Conservation (phyloP, 2,888 invertebrate genomes). For the Chymomyza amoena region DNA sequence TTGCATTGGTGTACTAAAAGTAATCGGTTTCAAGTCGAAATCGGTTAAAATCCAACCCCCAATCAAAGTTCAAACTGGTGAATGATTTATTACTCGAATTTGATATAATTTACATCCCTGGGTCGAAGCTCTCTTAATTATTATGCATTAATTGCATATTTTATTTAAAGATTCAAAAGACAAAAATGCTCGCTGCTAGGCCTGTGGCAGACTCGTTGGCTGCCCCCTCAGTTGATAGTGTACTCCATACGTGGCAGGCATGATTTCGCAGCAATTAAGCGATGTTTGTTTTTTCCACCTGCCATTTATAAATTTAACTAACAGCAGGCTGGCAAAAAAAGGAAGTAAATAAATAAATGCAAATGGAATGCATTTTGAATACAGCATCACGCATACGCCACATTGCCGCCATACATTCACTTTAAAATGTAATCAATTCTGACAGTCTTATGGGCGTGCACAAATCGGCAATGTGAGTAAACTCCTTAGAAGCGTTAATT, state of each 20-base stretch:
- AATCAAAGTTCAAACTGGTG: too few relatives aligned
- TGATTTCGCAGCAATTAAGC: slow-evolving; percentile 60
- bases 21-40: too few relatives aligned
- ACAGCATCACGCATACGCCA: not conserved
- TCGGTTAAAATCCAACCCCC: too few relatives aligned
- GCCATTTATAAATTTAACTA: slow-evolving; percentile 8
- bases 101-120: not conserved
- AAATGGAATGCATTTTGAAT: not conserved
- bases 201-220: slow-evolving; percentile 12
- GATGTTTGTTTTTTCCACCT: slow-evolving; percentile 37
- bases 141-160: not conserved
- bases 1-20: too few relatives aligned
- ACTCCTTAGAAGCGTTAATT: slow-evolving; percentile 29
- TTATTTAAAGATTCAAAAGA: slow-evolving; percentile 25
- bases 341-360: not conserved
- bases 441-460: not conserved
- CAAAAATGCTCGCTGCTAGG: slow-evolving; percentile 17
- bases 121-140: not conserved
- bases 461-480: slow-evolving; percentile 15
- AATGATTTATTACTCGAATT: too few relatives aligned
- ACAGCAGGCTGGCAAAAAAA: not conserved
- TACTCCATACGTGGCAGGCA: slow-evolving; percentile 29
- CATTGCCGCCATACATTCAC: slow-evolving; percentile 30
- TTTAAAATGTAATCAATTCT: slow-evolving; percentile 25
- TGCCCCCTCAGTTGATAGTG: not conserved